phyloP scores from a whole-genome alignment of 2,888 invertebrate genomes.

The Kryphioiulus occultus region DNA sequence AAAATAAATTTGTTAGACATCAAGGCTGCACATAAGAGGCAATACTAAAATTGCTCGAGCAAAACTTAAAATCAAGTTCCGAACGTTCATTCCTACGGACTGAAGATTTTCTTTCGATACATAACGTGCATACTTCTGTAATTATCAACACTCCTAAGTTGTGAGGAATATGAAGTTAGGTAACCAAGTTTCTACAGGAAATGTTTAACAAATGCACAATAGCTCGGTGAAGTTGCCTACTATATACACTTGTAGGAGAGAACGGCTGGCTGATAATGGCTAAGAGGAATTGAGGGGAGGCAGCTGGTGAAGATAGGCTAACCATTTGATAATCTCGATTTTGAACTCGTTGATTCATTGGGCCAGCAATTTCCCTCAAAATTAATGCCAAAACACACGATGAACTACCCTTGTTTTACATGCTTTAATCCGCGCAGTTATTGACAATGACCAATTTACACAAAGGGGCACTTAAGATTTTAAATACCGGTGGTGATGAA shows the following conservation, averaged over 20 bases:
- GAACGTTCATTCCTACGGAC: background rate
- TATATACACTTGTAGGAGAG: background rate
- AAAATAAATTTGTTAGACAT: background rate
- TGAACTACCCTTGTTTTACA: background rate
- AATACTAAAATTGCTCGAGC: background rate
- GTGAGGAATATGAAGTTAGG: background rate
- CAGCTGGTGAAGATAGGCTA: background rate
- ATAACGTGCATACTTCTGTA: background rate
- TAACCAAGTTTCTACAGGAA: slow-evolving; percentile 39
- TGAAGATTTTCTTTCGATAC: background rate
- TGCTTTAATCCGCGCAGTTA: background rate
- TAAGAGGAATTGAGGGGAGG: background rate
- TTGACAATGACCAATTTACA: background rate
- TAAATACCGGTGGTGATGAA: background rate
- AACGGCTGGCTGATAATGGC: background rate
- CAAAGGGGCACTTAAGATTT: background rate
- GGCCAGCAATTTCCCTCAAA: background rate
- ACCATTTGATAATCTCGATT: background rate
- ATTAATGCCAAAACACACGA: background rate
- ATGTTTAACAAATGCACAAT: slow-evolving; percentile 36
- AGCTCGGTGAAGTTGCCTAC: background rate
- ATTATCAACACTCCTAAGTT: slow-evolving; percentile 28
- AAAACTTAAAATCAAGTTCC: background rate
- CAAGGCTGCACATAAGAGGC: background rate
- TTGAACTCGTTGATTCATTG: background rate